phyloP scores from a whole-genome alignment of 2,888 invertebrate species.

The Caenorhabditis afra region DNA sequence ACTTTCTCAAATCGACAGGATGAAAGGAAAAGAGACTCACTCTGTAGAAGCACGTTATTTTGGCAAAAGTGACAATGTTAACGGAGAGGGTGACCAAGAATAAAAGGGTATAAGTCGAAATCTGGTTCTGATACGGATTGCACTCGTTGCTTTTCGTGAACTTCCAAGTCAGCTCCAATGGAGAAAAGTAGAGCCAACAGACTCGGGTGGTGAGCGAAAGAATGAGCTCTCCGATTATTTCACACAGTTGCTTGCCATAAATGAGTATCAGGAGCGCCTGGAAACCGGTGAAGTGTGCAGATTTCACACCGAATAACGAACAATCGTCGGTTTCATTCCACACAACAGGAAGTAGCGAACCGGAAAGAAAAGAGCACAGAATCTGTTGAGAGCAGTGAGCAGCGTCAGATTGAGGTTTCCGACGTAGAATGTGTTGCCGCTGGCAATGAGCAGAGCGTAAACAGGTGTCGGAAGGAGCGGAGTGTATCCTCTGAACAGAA shows the following conservation, averaged over 20 bases:
- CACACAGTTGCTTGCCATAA: neutral
- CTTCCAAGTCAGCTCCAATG: neutral
- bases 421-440: constrained; percentile 14
- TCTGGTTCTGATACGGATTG: neutral
- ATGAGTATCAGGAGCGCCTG: neutral
- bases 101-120: neutral
- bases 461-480: constrained; percentile 3
- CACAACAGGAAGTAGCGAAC: constrained; percentile 8
- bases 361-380: constrained; percentile 35
- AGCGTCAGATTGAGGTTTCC: constrained; percentile 28
- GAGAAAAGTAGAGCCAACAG: constrained; percentile 29
- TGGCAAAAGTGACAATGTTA: constrained; percentile 29
- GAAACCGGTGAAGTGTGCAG: neutral
- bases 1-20: neutral
- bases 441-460: neutral
- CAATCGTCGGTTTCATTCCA: constrained; percentile 30
- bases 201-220: neutral
- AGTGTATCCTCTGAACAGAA: constrained; percentile 21
- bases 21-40: neutral
- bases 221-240: neutral
- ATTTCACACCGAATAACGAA: neutral
- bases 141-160: neutral
- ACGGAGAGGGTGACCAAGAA: constrained; percentile 10
- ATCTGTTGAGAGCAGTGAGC: constrained; percentile 29
- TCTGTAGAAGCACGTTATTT: constrained; percentile 25